These are phyloP conservation scores for Dendroctonus valens DNA, from an alignment of 1,140 invertebrate species.

Conservation along the genomic window DNA sequence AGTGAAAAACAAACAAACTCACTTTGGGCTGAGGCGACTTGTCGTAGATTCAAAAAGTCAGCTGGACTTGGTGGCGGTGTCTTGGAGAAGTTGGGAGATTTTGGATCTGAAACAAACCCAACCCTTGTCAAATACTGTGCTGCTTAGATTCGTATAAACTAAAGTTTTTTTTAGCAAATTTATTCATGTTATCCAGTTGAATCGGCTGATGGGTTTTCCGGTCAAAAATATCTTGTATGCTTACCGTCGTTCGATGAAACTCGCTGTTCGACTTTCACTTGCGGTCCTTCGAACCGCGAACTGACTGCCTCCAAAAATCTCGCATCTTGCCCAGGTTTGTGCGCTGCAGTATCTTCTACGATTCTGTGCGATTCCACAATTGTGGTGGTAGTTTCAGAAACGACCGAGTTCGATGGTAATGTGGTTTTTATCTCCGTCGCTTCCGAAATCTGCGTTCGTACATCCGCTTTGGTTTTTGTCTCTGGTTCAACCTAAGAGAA, in stretches of 20 bases:
- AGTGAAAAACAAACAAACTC: constrained; percentile 35
- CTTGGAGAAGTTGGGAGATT: constrained; percentile 54
- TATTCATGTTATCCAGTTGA: neutral
- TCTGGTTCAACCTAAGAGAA: too few relatives aligned
- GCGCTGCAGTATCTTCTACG: constrained; percentile 20
- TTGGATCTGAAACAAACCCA: constrained; percentile 44
- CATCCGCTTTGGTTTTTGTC: too few relatives aligned
- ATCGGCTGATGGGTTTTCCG: neutral
- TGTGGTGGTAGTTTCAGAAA: constrained; percentile 10
- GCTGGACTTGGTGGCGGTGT: constrained; percentile 57
- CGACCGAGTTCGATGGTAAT: constrained; percentile 32
- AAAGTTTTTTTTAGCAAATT: neutral
- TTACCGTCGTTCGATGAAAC: constrained; percentile 11
- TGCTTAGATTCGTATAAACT: neutral
- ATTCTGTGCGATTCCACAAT: constrained; percentile 29
- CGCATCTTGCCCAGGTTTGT: constrained; percentile 46
- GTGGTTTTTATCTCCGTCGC: constrained; percentile 42
- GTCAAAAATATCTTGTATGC: neutral
- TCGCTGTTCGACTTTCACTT: constrained; percentile 29
- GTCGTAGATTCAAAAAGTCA: constrained; percentile 51
- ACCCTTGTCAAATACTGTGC: neutral
- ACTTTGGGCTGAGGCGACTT: constrained; percentile 48
- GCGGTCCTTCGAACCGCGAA: constrained; percentile 48
- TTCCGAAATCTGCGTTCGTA: constrained; percentile 25
- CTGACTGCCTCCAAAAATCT: constrained; percentile 52